These are phyloP conservation scores for Acronicta alni DNA, from an alignment of 2,888 invertebrate genomes.

Conservation along the genomic window DNA sequence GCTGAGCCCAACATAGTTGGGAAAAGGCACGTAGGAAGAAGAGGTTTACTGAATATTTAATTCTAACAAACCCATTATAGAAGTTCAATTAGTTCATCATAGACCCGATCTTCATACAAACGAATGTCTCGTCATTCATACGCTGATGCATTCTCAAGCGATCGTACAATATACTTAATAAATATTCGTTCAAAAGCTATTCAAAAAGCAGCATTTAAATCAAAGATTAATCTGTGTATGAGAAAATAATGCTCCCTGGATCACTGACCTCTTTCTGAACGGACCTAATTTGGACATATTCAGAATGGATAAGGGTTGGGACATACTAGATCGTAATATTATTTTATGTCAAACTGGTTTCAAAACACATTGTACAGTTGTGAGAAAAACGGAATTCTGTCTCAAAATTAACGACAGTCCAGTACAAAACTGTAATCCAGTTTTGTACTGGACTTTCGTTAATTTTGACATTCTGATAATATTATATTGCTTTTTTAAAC, in stretches of 20 bases:
- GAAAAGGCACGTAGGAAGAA: too few relatives aligned
- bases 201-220: slow-evolving; percentile 63
- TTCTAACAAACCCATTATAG: slow-evolving; percentile 17
- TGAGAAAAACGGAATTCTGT: too few relatives aligned
- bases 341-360: neutral
- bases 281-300: slow-evolving; percentile 73
- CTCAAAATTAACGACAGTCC: too few relatives aligned
- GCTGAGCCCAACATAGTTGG: too few relatives aligned
- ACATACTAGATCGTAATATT: slow-evolving; percentile 12
- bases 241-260: slow-evolving; percentile 58
- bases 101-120: slow-evolving; percentile 33
- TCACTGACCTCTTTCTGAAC: slow-evolving; percentile 71
- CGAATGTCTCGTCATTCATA: slow-evolving; percentile 46
- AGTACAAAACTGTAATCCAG: too few relatives aligned
- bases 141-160: slow-evolving; percentile 33
- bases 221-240: slow-evolving; percentile 72
- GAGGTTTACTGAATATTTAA: too few relatives aligned
- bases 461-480: too few relatives aligned
- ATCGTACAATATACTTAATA: slow-evolving; percentile 26
- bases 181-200: slow-evolving; percentile 39
- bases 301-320: slow-evolving; percentile 58
- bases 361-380: too few relatives aligned
- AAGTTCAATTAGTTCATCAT: slow-evolving; percentile 25
- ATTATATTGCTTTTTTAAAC: too few relatives aligned
- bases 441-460: too few relatives aligned